These are phyloP conservation scores for Callipepla californica DNA, from an alignment of 2,113 vertebrate genomes.

Conservation along the genomic window DNA sequence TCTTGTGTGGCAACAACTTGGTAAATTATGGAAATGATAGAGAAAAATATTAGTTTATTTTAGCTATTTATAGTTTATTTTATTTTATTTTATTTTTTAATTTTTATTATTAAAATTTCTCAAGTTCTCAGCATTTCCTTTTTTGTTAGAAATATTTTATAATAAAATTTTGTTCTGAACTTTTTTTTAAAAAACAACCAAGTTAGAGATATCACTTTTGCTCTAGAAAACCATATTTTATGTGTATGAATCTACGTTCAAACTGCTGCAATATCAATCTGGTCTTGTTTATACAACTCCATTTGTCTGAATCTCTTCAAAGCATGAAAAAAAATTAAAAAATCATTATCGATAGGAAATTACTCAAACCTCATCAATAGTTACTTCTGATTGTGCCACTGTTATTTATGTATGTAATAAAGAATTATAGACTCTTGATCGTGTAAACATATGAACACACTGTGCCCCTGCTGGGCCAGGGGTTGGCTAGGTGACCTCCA, in stretches of 20 bases:
- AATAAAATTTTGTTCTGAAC: background rate
- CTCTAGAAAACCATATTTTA: background rate
- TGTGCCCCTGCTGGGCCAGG: background rate
- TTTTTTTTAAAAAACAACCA: background rate
- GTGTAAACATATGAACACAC: background rate
- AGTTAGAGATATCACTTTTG: background rate
- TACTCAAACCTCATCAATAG: background rate
- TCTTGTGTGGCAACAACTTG: background rate
- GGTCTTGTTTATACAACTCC: background rate
- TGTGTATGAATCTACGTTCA: fast-evolving
- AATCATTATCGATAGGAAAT: background rate
- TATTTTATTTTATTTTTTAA: too few relatives aligned
- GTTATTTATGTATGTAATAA: background rate
- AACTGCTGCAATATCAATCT: background rate
- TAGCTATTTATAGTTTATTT: too few relatives aligned
- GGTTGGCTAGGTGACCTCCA: background rate
- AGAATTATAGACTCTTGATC: background rate
- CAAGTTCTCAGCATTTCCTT: fast-evolving
- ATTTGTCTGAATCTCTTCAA: background rate
- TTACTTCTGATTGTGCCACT: background rate
- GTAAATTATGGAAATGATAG: background rate
- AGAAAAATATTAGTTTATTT: background rate
- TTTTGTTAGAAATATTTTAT: background rate
- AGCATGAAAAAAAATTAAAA: background rate
- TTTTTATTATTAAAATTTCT: background rate